phyloP scores from a whole-genome alignment of 2,113 vertebrate species.

The Chamaetylas fuelleborni region DNA sequence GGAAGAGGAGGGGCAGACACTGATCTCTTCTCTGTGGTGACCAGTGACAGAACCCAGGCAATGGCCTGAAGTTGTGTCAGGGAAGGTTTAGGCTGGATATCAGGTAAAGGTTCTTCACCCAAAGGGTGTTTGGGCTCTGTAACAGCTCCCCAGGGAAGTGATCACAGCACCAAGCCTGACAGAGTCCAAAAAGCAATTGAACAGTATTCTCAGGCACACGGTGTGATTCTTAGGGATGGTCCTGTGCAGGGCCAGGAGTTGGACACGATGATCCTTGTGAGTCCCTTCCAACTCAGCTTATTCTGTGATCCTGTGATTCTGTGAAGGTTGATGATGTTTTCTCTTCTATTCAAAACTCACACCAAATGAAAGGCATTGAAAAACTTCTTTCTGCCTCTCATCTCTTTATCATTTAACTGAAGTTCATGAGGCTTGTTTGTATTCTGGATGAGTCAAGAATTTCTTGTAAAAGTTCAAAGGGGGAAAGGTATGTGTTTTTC shows the following conservation, averaged over 20 bases:
- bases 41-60: neutral
- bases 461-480: neutral
- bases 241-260: neutral
- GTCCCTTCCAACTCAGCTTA: neutral
- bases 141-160: neutral
- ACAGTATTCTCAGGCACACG: neutral
- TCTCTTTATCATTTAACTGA: neutral
- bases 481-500: neutral
- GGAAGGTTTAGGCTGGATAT: neutral
- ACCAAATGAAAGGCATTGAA: neutral
- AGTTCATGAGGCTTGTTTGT: neutral
- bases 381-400: neutral
- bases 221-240: neutral
- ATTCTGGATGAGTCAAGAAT: neutral
- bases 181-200: neutral
- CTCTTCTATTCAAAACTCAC: neutral
- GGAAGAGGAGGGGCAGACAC: neutral
- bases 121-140: rapidly evolving
- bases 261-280: neutral
- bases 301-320: neutral
- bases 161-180: neutral
- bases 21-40: neutral
- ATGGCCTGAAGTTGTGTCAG: neutral
- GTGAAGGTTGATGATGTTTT: neutral
- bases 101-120: neutral